Evolutionary conservation across 2,797 vertebrate species (phyloP).

Genomic region (Gallinago nigripennis): DNA sequence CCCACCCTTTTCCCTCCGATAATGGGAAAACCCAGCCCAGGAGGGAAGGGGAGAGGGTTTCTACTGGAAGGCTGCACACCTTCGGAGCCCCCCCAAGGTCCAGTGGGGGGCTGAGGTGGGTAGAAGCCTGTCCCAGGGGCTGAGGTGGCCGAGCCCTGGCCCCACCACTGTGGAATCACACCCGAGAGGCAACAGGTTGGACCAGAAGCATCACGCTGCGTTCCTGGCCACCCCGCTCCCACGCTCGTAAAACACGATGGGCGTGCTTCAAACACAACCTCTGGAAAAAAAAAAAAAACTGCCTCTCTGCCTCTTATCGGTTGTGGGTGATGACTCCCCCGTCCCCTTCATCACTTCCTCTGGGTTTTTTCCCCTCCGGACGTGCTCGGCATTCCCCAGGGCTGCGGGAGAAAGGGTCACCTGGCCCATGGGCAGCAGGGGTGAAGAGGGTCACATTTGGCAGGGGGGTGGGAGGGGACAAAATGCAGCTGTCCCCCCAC

Average conservation of each 20-base stretch:
- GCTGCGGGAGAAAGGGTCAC: background rate
- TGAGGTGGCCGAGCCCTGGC: fast-evolving
- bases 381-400: background rate
- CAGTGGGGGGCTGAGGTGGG: fast-evolving
- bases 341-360: slow-evolving; percentile 25
- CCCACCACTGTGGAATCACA: slow-evolving; percentile 10
- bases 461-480: background rate
- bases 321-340: slow-evolving; percentile 5
- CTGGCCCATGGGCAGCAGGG: background rate
- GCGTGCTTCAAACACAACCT: slow-evolving; percentile 56
- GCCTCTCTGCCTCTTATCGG: slow-evolving; percentile 9
- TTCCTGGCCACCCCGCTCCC: slow-evolving; percentile 58
- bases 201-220: slow-evolving; percentile 55
- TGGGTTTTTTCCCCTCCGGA: background rate
- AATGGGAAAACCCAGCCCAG: fast-evolving
- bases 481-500: background rate
- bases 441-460: background rate
- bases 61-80: background rate
- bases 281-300: background rate
- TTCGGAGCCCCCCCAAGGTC: background rate
- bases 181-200: slow-evolving; percentile 65
- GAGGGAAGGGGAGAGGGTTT: background rate
- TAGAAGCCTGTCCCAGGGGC: background rate
- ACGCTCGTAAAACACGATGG: slow-evolving; percentile 62
- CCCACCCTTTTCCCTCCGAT: background rate